Evolutionary conservation across 2,888 invertebrate species (phyloP), one percentile per base, ranked within the genome.

Genomic region (Lasioglossum marginatum): DNA sequence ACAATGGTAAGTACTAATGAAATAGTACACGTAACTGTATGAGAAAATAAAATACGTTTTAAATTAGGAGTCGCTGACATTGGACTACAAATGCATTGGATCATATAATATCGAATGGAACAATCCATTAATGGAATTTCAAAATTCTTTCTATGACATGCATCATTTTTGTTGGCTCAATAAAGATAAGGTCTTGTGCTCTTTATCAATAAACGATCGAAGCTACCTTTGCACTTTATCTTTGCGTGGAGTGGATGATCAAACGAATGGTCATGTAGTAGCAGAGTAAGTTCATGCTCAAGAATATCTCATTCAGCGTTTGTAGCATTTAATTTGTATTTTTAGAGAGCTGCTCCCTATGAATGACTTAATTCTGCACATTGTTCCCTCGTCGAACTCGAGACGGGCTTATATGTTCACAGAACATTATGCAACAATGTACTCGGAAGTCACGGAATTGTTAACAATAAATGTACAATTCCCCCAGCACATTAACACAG

Each of bases 91-190:
- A 48, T 72, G 80, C 43, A 75, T 90, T 5, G 88, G 92, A 78
- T 90, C 89, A 0, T 93, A 87, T 73, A 82, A 89, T 6, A 90
- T 95, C 66, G 90, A 91, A 66, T 94, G 93, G 93, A 84, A 90
- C 27, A 72, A 66, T 34, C 74, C 68, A 19, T 48, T 81, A 5
- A 76, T n/a, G 27, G 63, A 77, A 14, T 66, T 72, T 48, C 81
- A 89, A 57, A 80, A 82, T 75, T 83, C 87, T 52, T 77, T 95
- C 93, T 92, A 95, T 95, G 93, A 93, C 79, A 92, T 94, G 77
- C 96, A 96, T 91, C 96, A 97, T 92, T 97, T 96, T 95, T 92
- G 95, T 81, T 97, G 97, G 97, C 91, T 96, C 8, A 95, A 95
- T 83, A 88, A 94, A 81, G 92, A 96, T 83, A 94, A 93, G 37